Conservation (phyloP, 2,888 invertebrate species). For the Dasypogon diadema region DNA sequence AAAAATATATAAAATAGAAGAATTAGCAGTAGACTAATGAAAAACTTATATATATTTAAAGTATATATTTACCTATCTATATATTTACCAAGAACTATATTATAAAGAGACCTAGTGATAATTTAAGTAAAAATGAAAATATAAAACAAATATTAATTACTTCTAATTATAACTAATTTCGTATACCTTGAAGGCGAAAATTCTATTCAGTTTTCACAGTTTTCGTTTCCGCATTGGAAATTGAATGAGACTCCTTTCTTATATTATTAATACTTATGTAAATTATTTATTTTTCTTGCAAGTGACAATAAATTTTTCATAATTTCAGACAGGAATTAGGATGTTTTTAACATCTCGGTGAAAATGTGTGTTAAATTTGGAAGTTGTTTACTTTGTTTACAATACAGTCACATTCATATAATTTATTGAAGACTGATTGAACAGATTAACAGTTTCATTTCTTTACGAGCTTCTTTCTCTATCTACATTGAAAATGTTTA, state of each 20-base stretch:
- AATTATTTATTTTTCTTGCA: constrained; percentile 30
- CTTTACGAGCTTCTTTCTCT: too few relatives aligned
- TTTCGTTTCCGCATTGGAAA: constrained; percentile 16
- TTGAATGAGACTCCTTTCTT: constrained; percentile 1
- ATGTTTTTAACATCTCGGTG: too few relatives aligned
- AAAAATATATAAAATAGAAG: constrained; percentile 40
- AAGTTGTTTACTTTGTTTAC: too few relatives aligned
- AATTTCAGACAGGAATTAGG: constrained; percentile 20
- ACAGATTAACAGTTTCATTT: too few relatives aligned
- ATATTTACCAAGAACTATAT: constrained; percentile 47
- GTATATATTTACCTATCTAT: constrained; percentile 49
- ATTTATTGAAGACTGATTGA: too few relatives aligned
- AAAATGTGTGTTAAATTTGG: too few relatives aligned
- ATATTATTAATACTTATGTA: not conserved
- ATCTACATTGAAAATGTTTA: too few relatives aligned
- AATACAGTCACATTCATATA: too few relatives aligned
- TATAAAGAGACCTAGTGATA: constrained; percentile 46
- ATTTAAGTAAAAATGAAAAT: constrained; percentile 2
- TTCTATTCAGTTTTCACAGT: not conserved
- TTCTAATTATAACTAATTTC: constrained; percentile 29
- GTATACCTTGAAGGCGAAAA: constrained; percentile 6
- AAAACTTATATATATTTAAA: constrained; percentile 42
- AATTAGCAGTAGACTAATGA: constrained; percentile 31
- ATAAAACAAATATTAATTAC: constrained; percentile 8
- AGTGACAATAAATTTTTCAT: constrained; percentile 46